A percentile compares a stretch with the other conserved stretches of the same genome.
These are phyloP conservation scores for Drosophila bocqueti DNA, from an alignment of 1,140 invertebrate species.

Conservation along the genomic window DNA sequence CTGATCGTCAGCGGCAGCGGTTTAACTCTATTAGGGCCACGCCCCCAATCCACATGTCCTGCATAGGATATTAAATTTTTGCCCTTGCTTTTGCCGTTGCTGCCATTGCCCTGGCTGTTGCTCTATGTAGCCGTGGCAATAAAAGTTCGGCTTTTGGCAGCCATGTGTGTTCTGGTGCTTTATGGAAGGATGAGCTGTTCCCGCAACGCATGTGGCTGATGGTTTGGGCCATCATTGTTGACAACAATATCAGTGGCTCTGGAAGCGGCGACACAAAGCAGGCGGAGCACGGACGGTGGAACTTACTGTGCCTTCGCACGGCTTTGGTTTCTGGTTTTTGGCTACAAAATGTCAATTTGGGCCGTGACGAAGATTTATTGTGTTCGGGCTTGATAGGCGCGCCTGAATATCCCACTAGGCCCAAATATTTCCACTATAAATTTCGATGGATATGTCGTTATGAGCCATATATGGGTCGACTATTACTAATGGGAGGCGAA, in stretches of 20 bases:
- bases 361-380: constrained; percentile 83
- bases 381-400: constrained; percentile 63
- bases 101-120: constrained; percentile 13
- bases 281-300: constrained; percentile 31
- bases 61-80: constrained; percentile 72
- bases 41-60: constrained; percentile 36
- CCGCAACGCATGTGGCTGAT: constrained; percentile 79
- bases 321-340: constrained; percentile 46
- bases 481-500: neutral
- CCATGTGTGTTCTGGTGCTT: constrained; percentile 35
- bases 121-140: constrained; percentile 50
- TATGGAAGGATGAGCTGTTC: constrained; percentile 69
- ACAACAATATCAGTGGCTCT: constrained; percentile 75
- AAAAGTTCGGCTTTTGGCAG: constrained; percentile 48
- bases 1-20: constrained; percentile 61
- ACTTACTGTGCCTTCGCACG: constrained; percentile 61
- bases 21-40: constrained; percentile 67
- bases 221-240: constrained; percentile 80
- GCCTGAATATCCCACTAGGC: constrained; percentile 52
- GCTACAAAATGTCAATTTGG: constrained; percentile 84
- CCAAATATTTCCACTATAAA: constrained; percentile 38
- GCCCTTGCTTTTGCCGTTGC: neutral
- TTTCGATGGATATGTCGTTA: constrained; percentile 17
- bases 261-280: constrained; percentile 51
- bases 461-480: neutral